These are phyloP conservation scores for Parus major DNA, from an alignment of 2,113 vertebrate genomes.

Conservation along the genomic window DNA sequence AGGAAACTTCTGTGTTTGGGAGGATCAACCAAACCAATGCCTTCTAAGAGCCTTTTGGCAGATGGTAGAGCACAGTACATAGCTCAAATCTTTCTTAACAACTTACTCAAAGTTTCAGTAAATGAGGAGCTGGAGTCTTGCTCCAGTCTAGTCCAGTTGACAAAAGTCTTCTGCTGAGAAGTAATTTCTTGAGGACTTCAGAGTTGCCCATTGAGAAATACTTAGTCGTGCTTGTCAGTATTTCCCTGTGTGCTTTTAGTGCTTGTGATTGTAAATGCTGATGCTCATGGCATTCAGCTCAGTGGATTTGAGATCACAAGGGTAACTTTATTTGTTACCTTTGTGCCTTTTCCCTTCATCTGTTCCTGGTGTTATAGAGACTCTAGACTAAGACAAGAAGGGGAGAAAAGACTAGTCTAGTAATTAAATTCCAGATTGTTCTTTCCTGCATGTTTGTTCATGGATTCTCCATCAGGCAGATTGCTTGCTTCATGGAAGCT, in stretches of 20 bases:
- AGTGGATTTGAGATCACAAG: neutral
- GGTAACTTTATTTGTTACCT: neutral
- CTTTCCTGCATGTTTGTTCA: neutral
- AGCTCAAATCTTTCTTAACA: neutral
- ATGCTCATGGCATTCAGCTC: neutral
- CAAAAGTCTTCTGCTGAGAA: neutral
- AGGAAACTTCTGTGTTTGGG: neutral
- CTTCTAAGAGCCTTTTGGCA: neutral
- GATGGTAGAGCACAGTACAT: neutral
- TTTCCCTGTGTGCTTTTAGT: neutral
- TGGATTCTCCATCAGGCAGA: neutral
- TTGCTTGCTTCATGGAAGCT: neutral
- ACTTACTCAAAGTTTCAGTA: neutral
- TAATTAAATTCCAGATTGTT: neutral
- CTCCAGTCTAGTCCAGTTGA: neutral
- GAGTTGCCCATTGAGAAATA: neutral
- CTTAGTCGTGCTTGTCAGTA: rapidly evolving
- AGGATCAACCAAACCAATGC: neutral
- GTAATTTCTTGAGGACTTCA: neutral
- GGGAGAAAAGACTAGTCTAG: neutral
- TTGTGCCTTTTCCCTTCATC: neutral
- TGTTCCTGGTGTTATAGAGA: neutral
- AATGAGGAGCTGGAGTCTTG: neutral
- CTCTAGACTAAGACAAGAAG: neutral
- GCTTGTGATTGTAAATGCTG: neutral